Evolutionary conservation across 2,113 vertebrate genomes (phyloP), one percentile per base, ranked within the genome.

Genomic region (Telmatochromis bifrenatus): DNA sequence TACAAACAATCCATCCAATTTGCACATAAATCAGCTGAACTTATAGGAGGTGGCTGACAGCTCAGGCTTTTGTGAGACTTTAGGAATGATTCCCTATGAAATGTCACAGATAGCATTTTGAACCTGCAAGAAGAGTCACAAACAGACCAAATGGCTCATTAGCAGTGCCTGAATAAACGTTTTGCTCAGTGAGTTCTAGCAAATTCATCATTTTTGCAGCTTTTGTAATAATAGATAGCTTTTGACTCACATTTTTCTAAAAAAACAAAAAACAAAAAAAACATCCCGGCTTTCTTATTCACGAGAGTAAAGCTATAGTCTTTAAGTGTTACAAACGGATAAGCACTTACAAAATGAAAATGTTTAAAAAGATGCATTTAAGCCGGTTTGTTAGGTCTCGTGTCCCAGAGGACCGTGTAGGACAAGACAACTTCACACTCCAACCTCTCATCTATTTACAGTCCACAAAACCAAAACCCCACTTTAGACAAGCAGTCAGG

Each of bases 401-500:
- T 9, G 70, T 15, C 79, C 14, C 19, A 4, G 21, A 28, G 37
- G 21, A 82, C 49, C 21, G 28, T 75, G 28, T 14, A 4, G 51
- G 60, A 51, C 4, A 15, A 45, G 55, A 85, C 55, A 53, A 55
- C 88, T 56, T 79, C 26, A 28, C 77, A 86, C 21, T 83, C 70
- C 6, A 35, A 60, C 77, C 47, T 84, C 42, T 23, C 15, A 33
- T 83, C 73, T 60, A 33, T 73, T 91, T 87, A 87, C 31, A 89
- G 81, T 91, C 84, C 79, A 58, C 42, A 75, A 56, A 58, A 65
- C 53, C 65, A 81, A 70, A 65, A 80, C 31, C 2, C 9, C 58
- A 81, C 65, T 35, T 87, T n/a, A 70, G 73, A 91, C 81, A 53
- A 47, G 47, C 54, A 85, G 87, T 28, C 75, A 83, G 80, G 84